Percentiles rank a stretch among this genome's conserved stretches.
phyloP scores from a whole-genome alignment of 2,113 vertebrate species.

The Syrmaticus mikado region DNA sequence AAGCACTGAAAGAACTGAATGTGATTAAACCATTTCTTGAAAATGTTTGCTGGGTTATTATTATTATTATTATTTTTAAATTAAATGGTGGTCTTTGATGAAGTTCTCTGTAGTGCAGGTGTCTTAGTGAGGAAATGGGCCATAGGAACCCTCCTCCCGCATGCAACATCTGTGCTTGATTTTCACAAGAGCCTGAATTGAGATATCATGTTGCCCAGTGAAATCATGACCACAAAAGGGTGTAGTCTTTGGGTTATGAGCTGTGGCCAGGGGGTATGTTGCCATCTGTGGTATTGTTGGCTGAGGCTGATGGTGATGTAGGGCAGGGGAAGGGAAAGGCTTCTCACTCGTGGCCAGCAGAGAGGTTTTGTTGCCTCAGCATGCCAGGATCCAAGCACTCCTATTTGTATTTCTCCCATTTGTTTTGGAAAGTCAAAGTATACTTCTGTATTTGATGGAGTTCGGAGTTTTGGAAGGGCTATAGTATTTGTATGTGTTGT shows the following conservation, averaged over 20 bases:
- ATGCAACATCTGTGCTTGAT: rapidly evolving
- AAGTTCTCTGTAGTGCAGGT: neutral
- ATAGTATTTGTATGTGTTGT: neutral
- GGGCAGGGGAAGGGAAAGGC: neutral
- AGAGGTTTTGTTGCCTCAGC: neutral
- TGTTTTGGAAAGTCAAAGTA: neutral
- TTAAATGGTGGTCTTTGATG: neutral
- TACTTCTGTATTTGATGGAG: neutral
- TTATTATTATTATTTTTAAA: neutral
- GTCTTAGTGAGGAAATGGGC: neutral
- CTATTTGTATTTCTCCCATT: neutral
- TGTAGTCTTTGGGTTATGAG: neutral
- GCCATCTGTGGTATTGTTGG: neutral
- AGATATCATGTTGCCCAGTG: neutral
- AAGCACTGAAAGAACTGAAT: slow-evolving; percentile 40
- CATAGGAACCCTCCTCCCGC: neutral
- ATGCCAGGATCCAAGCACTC: neutral
- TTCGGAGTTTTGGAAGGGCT: neutral
- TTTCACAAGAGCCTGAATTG: neutral
- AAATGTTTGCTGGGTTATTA: neutral
- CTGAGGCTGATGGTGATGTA: neutral
- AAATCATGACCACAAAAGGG: neutral
- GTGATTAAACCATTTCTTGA: slow-evolving; percentile 47
- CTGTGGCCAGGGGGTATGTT: neutral
- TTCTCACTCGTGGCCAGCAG: neutral